Evolutionary conservation across 2,888 invertebrate genomes (phyloP).

Genomic region (Cryptocephalus primarius): DNA sequence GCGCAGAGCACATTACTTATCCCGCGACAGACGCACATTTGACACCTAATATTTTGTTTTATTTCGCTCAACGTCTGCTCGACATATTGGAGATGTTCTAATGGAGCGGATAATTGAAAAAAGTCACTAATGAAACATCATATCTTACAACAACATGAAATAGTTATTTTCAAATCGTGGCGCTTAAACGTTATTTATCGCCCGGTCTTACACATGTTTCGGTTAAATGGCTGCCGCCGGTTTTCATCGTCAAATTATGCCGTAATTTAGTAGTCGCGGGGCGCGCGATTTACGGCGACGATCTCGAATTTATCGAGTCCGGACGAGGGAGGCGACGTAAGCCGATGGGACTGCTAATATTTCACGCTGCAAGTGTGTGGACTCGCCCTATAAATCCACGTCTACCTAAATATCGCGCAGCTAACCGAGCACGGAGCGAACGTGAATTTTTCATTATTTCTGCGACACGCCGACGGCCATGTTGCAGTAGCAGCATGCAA

Average conservation of each 20-base stretch:
- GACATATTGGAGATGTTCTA: slow-evolving; percentile 3
- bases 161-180: too few relatives aligned
- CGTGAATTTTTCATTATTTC: too few relatives aligned
- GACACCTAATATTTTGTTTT: slow-evolving; percentile 9
- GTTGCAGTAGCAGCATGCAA: too few relatives aligned
- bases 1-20: slow-evolving; percentile 5
- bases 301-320: too few relatives aligned
- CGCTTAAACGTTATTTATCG: slow-evolving; percentile 15
- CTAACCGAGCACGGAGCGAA: too few relatives aligned
- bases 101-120: slow-evolving; percentile 3
- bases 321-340: too few relatives aligned
- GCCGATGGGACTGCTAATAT: too few relatives aligned
- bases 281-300: background rate
- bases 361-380: too few relatives aligned
- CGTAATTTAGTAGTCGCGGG: slow-evolving; percentile 3
- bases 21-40: slow-evolving; percentile 9
- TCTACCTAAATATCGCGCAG: too few relatives aligned
- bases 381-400: too few relatives aligned
- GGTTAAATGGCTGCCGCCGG: slow-evolving; percentile 11
- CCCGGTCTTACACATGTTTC: slow-evolving; percentile 14
- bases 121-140: background rate
- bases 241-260: slow-evolving; percentile 11
- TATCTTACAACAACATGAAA: too few relatives aligned
- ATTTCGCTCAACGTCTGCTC: slow-evolving; percentile 1
- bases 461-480: too few relatives aligned